Evolutionary conservation across 2,888 invertebrate species (phyloP), one percentile per base, ranked within the genome.

Genomic region (Dione vanillae): DNA sequence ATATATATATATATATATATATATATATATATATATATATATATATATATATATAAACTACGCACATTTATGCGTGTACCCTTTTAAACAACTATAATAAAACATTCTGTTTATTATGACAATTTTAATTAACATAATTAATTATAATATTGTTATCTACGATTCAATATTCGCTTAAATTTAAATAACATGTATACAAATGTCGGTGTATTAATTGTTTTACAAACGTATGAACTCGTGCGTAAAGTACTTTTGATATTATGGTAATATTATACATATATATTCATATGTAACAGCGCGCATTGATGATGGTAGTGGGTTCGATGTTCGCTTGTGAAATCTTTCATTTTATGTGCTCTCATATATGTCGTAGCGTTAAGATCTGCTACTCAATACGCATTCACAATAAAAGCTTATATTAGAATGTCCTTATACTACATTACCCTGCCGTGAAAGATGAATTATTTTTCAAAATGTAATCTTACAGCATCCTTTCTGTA

Each of bases 131-230:
- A 20, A n/a, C 19, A 51, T 51, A 37, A 12, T 37, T 16, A 16
- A 62, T 51, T 64, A 3, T 19, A 64, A 47, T 64, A 27, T 51
- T 64, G 37, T 64, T 40, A 49, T 51, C 27, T 20, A 27, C 61
- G 2, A 61, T 61, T 45, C 10, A 61, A 61, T 45, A 45, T 40
- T 40, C 49, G 49, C 64, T 64, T 51, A 14, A 51, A 64, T 64
- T 64, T 51, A 49, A 64, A 64, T 51, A 40, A 16, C 11, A 51
- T 10, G 40, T 64, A 20, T 51, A 51, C 51, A 51, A 64, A 64
- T 40, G 51, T 6, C 10, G 37, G 14, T 40, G 19, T 19, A 64
- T 40, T 64, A 51, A 51, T 64, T 49, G 51, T 64, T 64, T 51
- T 64, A 14, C 19, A 19, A 19, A 64, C 47, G 47, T 62, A 12